A percentile compares a stretch with the other conserved stretches of the same genome.
Evolutionary conservation across 2,113 vertebrate species (phyloP).

Genomic region (Acrocephalus kingi): DNA sequence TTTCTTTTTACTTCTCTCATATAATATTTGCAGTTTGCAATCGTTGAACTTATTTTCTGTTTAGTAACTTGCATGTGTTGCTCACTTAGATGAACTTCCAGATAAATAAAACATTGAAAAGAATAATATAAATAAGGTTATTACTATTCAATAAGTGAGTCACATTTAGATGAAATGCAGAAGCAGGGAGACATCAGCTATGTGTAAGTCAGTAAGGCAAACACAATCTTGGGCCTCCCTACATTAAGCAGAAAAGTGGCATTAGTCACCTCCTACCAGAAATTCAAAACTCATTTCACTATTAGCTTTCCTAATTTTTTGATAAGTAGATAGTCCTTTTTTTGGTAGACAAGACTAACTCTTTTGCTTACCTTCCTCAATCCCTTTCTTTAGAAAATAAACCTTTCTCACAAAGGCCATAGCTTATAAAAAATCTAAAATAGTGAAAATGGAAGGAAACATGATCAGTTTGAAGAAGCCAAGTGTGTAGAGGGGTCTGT

Average conservation of each 20-base stretch:
- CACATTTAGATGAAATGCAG: neutral
- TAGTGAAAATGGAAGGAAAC: neutral
- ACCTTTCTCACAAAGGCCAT: neutral
- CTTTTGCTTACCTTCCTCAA: neutral
- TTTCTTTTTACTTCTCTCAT: neutral
- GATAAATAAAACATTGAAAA: neutral
- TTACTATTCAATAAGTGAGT: conserved; percentile 4
- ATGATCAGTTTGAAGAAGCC: neutral
- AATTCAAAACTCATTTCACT: neutral
- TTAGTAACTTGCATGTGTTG: neutral
- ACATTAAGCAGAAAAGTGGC: neutral
- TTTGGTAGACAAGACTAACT: neutral
- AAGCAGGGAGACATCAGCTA: neutral
- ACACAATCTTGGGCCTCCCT: neutral
- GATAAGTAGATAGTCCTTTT: neutral
- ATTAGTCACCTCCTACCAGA: neutral
- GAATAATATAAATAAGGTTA: neutral
- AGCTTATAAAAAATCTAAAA: neutral
- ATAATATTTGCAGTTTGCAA: neutral
- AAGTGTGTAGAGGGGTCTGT: neutral
- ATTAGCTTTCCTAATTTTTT: neutral
- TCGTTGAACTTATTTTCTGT: neutral
- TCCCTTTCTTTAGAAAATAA: neutral
- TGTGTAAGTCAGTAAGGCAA: neutral
- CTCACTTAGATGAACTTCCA: neutral